Evolutionary conservation across 35 echinoderm and acorn worm species (phyloP).

Genomic region (Heliocidaris erythrogramma): DNA sequence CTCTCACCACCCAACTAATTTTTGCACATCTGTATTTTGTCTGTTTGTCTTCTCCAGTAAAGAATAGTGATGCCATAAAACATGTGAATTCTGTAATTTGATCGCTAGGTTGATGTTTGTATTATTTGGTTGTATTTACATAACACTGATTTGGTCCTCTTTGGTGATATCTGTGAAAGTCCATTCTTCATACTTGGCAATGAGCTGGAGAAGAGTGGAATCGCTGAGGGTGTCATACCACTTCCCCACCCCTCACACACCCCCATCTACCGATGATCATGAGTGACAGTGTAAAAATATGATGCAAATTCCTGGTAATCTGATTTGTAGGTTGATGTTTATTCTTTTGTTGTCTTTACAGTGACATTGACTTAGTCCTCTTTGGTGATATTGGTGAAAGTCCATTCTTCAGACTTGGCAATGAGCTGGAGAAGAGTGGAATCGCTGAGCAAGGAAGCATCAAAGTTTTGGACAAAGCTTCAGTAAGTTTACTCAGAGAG

Average conservation of each 20-base stretch:
- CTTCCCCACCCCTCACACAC: too few species aligned
- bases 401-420: slow-evolving; percentile 81
- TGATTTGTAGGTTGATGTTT: too few species aligned
- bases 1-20: too few species aligned
- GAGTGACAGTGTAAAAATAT: too few species aligned
- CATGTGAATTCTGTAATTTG: too few species aligned
- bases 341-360: neutral
- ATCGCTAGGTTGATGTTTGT: too few species aligned
- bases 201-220: slow-evolving; percentile 79
- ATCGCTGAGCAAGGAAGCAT: slow-evolving; percentile 79
- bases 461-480: slow-evolving; percentile 94
- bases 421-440: slow-evolving; percentile 81
- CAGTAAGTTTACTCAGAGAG: slow-evolving; percentile 55
- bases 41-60: too few species aligned
- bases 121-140: too few species aligned
- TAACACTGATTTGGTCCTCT: slow-evolving; percentile 54
- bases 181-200: slow-evolving; percentile 81
- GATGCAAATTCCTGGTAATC: too few species aligned
- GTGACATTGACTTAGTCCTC: slow-evolving; percentile 95
- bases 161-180: slow-evolving; percentile 85
- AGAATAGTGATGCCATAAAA: too few species aligned
- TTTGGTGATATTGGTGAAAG: slow-evolving; percentile 89
- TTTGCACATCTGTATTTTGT: too few species aligned
- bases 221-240: slow-evolving; percentile 38
- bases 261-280: too few species aligned